These are phyloP conservation scores for Mirza zaza DNA, from an alignment of 2,113 vertebrate species.

Conservation along the genomic window DNA sequence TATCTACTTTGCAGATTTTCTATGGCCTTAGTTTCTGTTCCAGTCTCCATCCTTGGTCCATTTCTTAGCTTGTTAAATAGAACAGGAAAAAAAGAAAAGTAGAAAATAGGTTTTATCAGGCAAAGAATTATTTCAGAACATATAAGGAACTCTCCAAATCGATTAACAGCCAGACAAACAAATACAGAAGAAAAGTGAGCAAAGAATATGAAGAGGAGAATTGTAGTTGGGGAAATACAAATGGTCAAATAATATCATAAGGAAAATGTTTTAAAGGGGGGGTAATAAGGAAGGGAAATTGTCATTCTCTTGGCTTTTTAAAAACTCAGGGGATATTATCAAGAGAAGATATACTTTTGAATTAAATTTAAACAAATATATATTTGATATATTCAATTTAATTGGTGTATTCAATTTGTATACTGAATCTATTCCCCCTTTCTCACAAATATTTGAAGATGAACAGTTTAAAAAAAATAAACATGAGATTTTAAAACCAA, in stretches of 20 bases:
- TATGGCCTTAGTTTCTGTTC: not conserved
- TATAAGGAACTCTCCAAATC: not conserved
- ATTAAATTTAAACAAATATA: slow-evolving; percentile 10
- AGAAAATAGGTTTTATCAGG: slow-evolving; percentile 3
- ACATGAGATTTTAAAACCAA: not conserved
- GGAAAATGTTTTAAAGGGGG: not conserved
- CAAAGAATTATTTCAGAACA: not conserved
- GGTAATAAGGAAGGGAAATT: not conserved
- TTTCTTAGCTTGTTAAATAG: slow-evolving; percentile 9
- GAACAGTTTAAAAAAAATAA: slow-evolving; percentile 21
- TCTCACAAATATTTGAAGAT: slow-evolving; percentile 22
- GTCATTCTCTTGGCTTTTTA: not conserved
- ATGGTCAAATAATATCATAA: not conserved
- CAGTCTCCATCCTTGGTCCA: not conserved
- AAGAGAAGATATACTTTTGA: not conserved
- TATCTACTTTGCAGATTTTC: not conserved
- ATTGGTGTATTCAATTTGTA: not conserved
- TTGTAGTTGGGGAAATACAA: not conserved
- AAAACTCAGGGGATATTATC: not conserved
- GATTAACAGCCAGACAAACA: not conserved
- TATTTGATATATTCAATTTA: not conserved
- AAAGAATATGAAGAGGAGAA: not conserved
- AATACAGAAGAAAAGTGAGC: not conserved
- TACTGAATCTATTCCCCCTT: not conserved
- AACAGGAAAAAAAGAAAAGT: not conserved